Base-by-base conservation (phyloP, 1,140 invertebrate genomes). In the Ceratina calcarata region DNA sequence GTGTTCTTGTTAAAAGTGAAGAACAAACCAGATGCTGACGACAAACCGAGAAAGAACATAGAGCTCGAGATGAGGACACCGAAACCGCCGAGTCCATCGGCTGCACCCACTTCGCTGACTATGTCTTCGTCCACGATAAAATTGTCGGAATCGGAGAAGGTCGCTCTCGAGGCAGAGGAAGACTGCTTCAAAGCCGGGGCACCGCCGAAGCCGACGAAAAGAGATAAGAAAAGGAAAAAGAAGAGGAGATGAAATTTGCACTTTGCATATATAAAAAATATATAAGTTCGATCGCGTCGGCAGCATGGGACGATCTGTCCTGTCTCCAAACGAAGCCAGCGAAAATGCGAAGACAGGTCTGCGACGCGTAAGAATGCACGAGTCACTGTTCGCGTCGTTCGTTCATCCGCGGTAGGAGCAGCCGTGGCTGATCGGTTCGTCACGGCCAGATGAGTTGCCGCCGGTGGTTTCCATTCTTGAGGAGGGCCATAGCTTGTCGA, bases 21-120 rank as follows among this genome's bases (percentile, higher is more conserved):
- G 60, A 93, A 91, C 68, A 90, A 89, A 37, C 69, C 80, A 0
- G 78, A 87, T 10, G 32, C 18, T 0, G 24, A 57, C 1, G 86
- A 86, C 2, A 58, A 83, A 24, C 88, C 83, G 62, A 84, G 86
- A 18, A 86, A 83, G 37, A 91, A 93, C 37, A 53, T 93, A 18
- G 92, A 93, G 64, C 62, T 93, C 6, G 91, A 93, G 66, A 61
- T 93, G 37, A 87, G 85, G 53, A 92, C 91, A 6, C 91, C 92
- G 3, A 93, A 87, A 62, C 86, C 82, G 69, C 86, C 86, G n/a
- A 84, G 61, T 53, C 37, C 37, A 8, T 6, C 80, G 71, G 8
- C 66, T 76, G 13, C 70, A 22, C 60, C 79, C 2, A 32, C 4
- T 32, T 2, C 27, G 4, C 27, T 4, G 4, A 32, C 27, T 32